Base-by-base conservation (phyloP, 2,888 invertebrate genomes). In the Pteria penguin region DNA sequence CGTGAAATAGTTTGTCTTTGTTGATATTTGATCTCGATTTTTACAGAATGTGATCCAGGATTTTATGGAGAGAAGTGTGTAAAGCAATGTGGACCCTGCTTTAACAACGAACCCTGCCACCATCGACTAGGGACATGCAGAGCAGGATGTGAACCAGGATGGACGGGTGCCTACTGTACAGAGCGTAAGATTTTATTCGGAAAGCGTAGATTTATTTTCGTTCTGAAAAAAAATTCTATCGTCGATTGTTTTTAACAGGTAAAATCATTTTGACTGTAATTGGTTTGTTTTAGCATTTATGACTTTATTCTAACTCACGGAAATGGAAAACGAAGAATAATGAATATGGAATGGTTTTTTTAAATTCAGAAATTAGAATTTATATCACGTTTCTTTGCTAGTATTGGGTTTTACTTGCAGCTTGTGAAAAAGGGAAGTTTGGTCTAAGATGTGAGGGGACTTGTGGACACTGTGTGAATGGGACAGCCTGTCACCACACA, bases 401-500 rank as follows among this genome's bases (percentile, higher is more conserved):
- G n/a, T n/a, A n/a, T n/a, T n/a, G n/a, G n/a, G n/a, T n/a, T n/a
- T n/a, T n/a, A n/a, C n/a, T 66, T 60, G 3, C 75, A 84, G 84
- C 67, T 22, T 85, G 85, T 66, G 29, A 57, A 0, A 61, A 61
- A 5, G 82, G 82, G 8, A 74, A 33, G n/a, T 84, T 78, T 33
- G 85, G 85, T 5, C 62, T 75, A 2, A 73, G 73, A 11, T 85
- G 85, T 52, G 60, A 70, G 26, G 66, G 72, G 52, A 58, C 45
- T 0, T 85, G 85, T 61, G 85, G 85, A 3, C 73, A 73, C 54
- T 85, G 85, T 74, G 67, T 76, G 22, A 80, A 82, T 45, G 58
- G 77, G 26, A 74, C 79, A 3, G 8, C 80, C 1, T 85, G 85
- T 75, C 66, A 82, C 60, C 78, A 72, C 60, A 79, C 80, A 11